These are phyloP conservation scores for Notamacropus eugenii DNA, from an alignment of 2,797 vertebrate species.

Conservation along the genomic window DNA sequence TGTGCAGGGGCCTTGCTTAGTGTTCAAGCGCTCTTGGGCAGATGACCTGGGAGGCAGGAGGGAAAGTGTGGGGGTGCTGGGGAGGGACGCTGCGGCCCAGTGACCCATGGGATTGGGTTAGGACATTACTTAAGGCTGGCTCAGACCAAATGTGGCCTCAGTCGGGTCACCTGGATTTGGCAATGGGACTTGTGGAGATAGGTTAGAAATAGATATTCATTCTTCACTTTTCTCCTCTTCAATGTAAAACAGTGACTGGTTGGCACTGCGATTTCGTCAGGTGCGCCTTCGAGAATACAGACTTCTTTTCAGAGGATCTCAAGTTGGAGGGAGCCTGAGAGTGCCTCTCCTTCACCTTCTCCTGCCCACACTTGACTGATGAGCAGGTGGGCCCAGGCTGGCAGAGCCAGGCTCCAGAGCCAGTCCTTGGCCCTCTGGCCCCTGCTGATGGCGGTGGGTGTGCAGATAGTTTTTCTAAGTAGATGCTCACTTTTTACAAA, in stretches of 20 bases:
- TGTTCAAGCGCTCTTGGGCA: not conserved
- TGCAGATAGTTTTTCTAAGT: not conserved
- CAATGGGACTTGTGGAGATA: not conserved
- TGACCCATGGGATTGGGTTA: not conserved
- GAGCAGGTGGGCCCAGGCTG: not conserved
- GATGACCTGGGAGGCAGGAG: not conserved
- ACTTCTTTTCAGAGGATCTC: not conserved
- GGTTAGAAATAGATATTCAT: constrained; percentile 34
- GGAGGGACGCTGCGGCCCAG: not conserved
- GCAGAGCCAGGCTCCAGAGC: no score
- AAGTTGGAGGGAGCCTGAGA: not conserved
- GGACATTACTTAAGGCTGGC: not conserved
- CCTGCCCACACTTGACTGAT: not conserved
- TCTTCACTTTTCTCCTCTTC: constrained; percentile 24
- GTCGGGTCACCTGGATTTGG: not conserved
- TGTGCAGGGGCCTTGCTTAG: constrained; percentile 9
- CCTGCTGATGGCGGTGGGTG: fast-evolving
- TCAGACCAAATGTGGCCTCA: not conserved
- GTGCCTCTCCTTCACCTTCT: not conserved
- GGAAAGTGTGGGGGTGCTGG: not conserved
- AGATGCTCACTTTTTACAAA: not conserved
- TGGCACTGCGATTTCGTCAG: not conserved
- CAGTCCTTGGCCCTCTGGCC: not conserved
- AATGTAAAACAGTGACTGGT: not conserved
- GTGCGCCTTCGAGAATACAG: not conserved